Evolutionary conservation across 2,113 vertebrate genomes (phyloP).

Genomic region (Lethenteron camtschaticum): DNA sequence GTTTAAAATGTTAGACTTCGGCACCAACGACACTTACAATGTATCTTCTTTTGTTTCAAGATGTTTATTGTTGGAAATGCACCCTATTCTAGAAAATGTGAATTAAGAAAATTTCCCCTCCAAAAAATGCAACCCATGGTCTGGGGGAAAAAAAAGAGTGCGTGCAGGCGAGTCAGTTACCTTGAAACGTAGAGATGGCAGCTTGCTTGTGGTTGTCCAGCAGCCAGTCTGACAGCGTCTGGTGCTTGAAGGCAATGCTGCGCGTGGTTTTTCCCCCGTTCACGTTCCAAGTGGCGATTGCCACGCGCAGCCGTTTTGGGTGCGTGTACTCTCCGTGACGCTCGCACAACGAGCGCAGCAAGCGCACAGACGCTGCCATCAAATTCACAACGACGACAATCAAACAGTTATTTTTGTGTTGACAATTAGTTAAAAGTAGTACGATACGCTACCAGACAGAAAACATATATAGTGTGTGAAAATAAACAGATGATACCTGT

Average conservation of each 20-base stretch:
- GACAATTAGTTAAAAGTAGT: background rate
- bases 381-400: background rate
- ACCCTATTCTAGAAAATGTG: too few species aligned
- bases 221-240: slow-evolving; percentile 93
- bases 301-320: slow-evolving; percentile 60
- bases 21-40: too few species aligned
- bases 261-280: slow-evolving; percentile 92
- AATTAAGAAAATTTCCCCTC: too few species aligned
- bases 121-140: too few species aligned
- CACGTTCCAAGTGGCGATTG: slow-evolving; percentile 81
- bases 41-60: too few species aligned
- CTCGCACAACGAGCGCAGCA: slow-evolving; percentile 82
- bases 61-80: too few species aligned
- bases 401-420: background rate
- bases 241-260: slow-evolving; percentile 88
- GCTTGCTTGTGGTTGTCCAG: slow-evolving; percentile 67
- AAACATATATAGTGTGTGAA: too few species aligned
- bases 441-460: too few species aligned
- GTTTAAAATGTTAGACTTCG: too few species aligned
- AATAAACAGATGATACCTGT: too few species aligned
- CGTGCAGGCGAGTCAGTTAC: slow-evolving; percentile 18
- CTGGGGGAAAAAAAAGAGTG: too few species aligned
- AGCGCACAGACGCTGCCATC: slow-evolving; percentile 56
- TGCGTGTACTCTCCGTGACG: slow-evolving; percentile 69
- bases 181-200: slow-evolving; percentile 64